Evolutionary conservation across 2,113 vertebrate species (phyloP).

Genomic region (Zosterops lateralis): DNA sequence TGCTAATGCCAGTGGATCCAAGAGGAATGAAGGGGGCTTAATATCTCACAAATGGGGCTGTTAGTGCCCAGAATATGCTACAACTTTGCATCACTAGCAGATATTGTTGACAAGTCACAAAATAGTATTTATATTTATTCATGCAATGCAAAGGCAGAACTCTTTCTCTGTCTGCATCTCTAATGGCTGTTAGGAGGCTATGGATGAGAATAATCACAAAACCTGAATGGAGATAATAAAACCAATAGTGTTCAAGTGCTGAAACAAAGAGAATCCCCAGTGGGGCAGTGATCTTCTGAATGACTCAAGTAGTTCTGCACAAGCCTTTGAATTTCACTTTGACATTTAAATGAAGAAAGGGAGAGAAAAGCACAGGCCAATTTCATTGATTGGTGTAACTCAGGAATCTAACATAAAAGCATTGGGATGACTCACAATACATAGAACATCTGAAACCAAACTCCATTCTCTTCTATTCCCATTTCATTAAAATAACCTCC

Average conservation of each 20-base stretch:
- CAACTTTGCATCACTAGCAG: not conserved
- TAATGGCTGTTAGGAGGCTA: slow-evolving; percentile 43
- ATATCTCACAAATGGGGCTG: not conserved
- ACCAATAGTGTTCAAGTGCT: slow-evolving; percentile 60
- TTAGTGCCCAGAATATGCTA: not conserved
- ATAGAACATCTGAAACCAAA: slow-evolving; percentile 54
- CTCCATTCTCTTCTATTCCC: slow-evolving; percentile 15
- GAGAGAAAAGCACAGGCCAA: slow-evolving; percentile 58
- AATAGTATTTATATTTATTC: slow-evolving; percentile 51
- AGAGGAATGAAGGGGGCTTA: not conserved
- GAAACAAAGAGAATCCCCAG: slow-evolving; percentile 66
- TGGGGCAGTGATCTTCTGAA: slow-evolving; percentile 62
- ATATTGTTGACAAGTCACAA: slow-evolving; percentile 3
- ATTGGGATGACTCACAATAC: slow-evolving; percentile 43
- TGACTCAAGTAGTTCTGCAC: slow-evolving; percentile 58
- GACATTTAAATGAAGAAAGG: slow-evolving; percentile 67
- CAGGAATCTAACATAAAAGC: slow-evolving; percentile 64
- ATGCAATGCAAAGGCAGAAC: slow-evolving; percentile 35
- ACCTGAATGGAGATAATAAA: slow-evolving; percentile 61
- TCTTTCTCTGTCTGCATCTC: slow-evolving; percentile 37
- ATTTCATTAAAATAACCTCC: slow-evolving; percentile 43
- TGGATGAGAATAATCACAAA: slow-evolving; percentile 31
- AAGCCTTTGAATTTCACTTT: slow-evolving; percentile 75
- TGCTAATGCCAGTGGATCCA: not conserved
- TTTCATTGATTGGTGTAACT: slow-evolving; percentile 68